Percentiles rank a stretch among this genome's conserved stretches.
Evolutionary conservation across 1,140 invertebrate genomes (phyloP).

Genomic region (Oryzaephilus surinamensis): DNA sequence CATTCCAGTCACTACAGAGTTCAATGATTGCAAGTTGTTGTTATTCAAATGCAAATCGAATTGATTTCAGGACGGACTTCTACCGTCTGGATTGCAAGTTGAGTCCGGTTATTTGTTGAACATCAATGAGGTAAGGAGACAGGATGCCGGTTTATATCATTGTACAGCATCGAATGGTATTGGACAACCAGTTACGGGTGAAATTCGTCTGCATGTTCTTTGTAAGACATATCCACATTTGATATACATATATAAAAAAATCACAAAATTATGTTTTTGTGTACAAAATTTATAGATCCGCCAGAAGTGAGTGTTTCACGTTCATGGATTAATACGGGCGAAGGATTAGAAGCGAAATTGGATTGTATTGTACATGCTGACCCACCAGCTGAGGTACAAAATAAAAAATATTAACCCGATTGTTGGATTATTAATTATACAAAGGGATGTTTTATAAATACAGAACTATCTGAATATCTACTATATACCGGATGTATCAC

Average conservation of each 20-base stretch:
- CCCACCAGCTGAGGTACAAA: constrained; percentile 60
- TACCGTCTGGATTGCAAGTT: constrained; percentile 33
- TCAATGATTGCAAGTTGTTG: no score
- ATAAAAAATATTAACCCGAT: no score
- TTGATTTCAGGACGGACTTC: constrained; percentile 28
- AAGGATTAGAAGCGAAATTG: constrained; percentile 59
- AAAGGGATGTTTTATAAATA: no score
- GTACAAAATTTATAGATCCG: constrained; percentile 38
- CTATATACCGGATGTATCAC: no score
- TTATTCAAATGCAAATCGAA: no score
- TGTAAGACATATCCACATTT: constrained; percentile 37
- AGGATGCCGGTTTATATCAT: constrained; percentile 50
- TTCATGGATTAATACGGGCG: constrained; percentile 62
- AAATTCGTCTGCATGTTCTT: constrained; percentile 47
- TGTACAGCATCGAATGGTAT: constrained; percentile 56
- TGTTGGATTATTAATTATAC: no score
- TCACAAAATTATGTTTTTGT: constrained; percentile 1
- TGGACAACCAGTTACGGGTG: constrained; percentile 47
- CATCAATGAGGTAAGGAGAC: constrained; percentile 47
- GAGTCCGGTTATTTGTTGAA: constrained; percentile 32
- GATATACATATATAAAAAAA: neutral
- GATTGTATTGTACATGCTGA: constrained; percentile 64
- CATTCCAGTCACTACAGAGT: no score
- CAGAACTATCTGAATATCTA: no score
- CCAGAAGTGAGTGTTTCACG: constrained; percentile 60